phyloP scores from a whole-genome alignment of 2,888 invertebrate genomes.

The Neria commutata region DNA sequence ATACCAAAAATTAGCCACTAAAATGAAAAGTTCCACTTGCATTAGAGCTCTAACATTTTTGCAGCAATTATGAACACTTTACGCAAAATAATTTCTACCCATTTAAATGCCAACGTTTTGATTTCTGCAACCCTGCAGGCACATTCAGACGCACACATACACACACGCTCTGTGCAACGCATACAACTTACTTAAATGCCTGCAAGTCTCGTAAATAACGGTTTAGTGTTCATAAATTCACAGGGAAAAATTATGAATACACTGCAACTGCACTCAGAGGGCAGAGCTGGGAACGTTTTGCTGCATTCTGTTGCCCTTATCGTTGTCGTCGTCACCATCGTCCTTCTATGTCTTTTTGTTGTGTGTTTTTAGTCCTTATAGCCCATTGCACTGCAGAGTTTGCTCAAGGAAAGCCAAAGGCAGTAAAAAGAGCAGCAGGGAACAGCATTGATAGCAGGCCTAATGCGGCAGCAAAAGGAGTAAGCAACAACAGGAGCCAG shows the following conservation, averaged over 20 bases:
- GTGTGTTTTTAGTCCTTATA: constrained; percentile 33
- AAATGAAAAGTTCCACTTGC: too few relatives aligned
- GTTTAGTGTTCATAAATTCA: constrained; percentile 58
- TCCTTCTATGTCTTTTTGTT: not conserved
- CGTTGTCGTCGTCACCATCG: not conserved
- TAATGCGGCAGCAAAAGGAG: not conserved
- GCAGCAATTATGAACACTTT: too few relatives aligned
- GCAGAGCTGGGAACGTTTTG: not conserved
- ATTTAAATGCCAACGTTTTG: too few relatives aligned
- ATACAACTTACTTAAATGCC: constrained; percentile 55
- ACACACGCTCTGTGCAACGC: too few relatives aligned
- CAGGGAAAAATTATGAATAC: constrained; percentile 56
- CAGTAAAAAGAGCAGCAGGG: not conserved
- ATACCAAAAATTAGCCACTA: too few relatives aligned
- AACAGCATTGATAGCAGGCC: not conserved
- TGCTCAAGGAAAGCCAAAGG: constrained; percentile 33
- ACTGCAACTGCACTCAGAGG: constrained; percentile 7
- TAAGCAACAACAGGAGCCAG: not conserved
- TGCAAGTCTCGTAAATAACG: constrained; percentile 56
- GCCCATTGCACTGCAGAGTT: too few relatives aligned
- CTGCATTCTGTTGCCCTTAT: too few relatives aligned
- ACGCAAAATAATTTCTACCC: too few relatives aligned
- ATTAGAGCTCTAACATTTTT: too few relatives aligned
- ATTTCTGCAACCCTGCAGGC: constrained; percentile 42
- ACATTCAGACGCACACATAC: too few relatives aligned